Conservation (phyloP, 2,888 invertebrate species). For the Ischnus inquisitorius region DNA sequence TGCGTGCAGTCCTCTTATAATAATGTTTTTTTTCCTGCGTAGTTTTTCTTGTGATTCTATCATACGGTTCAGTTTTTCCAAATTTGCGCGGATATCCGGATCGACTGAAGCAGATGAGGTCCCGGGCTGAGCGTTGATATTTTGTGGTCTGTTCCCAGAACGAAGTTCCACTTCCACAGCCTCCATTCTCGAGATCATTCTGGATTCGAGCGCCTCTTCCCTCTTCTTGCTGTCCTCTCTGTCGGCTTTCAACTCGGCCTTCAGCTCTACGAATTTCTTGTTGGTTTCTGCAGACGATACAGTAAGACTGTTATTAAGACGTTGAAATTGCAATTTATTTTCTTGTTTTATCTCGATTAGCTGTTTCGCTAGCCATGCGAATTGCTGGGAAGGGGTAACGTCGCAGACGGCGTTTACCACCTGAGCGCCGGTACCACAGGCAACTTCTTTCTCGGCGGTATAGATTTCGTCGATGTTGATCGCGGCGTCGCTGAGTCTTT, state of each 20-base stretch:
- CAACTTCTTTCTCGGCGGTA: slow-evolving; percentile 12
- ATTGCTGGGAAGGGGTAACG: slow-evolving; percentile 22
- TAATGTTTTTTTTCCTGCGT: slow-evolving; percentile 30
- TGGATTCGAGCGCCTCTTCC: slow-evolving; percentile 4
- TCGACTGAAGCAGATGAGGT: neutral
- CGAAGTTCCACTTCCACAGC: slow-evolving; percentile 5
- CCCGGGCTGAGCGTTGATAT: neutral
- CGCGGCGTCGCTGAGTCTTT: neutral
- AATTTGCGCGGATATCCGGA: slow-evolving; percentile 15
- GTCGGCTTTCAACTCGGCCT: neutral
- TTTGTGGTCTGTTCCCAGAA: neutral
- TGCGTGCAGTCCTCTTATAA: slow-evolving; percentile 16
- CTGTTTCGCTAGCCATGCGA: slow-evolving; percentile 36
- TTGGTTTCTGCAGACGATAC: slow-evolving; percentile 20
- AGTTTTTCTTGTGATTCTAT: slow-evolving; percentile 28
- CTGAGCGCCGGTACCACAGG: slow-evolving; percentile 1
- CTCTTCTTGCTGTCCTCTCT: slow-evolving; percentile 12
- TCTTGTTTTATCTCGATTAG: slow-evolving; percentile 32
- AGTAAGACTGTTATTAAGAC: neutral
- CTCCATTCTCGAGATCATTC: slow-evolving; percentile 26
- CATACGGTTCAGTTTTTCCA: slow-evolving; percentile 28
- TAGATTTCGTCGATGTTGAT: neutral
- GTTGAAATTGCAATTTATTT: slow-evolving; percentile 25
- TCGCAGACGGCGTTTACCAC: neutral
- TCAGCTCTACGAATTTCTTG: slow-evolving; percentile 4